phyloP scores from a whole-genome alignment of 2,113 vertebrate genomes.

The Cacatua alba region DNA sequence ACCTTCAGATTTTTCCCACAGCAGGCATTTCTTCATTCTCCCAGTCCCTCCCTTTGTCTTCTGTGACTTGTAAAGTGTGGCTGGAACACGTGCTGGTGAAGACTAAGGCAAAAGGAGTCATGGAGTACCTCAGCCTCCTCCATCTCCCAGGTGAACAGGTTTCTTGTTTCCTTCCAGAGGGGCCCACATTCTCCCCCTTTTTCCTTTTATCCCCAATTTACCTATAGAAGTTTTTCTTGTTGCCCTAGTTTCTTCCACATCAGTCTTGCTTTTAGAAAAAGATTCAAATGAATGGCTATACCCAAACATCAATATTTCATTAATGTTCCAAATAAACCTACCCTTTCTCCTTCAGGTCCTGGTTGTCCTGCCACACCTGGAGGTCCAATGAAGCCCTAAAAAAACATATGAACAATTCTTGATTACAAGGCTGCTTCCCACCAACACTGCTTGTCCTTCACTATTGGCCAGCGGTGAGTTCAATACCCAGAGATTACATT shows the following conservation, averaged over 20 bases:
- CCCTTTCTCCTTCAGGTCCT: conserved; percentile 91
- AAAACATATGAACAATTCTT: background rate
- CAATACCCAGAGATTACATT: background rate
- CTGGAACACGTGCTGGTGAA: background rate
- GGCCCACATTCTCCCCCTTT: background rate
- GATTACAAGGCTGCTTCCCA: background rate
- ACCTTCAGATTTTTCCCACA: background rate
- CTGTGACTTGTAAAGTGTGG: background rate
- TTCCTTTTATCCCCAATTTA: background rate
- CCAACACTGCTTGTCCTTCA: background rate
- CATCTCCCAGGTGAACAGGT: background rate
- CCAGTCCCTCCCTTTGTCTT: background rate
- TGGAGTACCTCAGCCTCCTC: background rate
- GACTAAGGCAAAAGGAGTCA: background rate
- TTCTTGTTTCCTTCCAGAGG: background rate
- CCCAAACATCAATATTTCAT: background rate
- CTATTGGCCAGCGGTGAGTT: background rate
- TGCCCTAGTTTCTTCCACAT: background rate
- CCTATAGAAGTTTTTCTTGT: background rate
- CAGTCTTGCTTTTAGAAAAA: background rate
- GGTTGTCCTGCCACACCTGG: conserved; percentile 87
- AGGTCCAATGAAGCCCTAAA: conserved; percentile 95
- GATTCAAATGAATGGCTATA: background rate
- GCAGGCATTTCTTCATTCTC: background rate
- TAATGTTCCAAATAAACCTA: conserved; percentile 68